A percentile compares a stretch with the other conserved stretches of the same genome.
phyloP scores from a whole-genome alignment of 2,113 vertebrate genomes.

The Tretioscincus oriximinensis region DNA sequence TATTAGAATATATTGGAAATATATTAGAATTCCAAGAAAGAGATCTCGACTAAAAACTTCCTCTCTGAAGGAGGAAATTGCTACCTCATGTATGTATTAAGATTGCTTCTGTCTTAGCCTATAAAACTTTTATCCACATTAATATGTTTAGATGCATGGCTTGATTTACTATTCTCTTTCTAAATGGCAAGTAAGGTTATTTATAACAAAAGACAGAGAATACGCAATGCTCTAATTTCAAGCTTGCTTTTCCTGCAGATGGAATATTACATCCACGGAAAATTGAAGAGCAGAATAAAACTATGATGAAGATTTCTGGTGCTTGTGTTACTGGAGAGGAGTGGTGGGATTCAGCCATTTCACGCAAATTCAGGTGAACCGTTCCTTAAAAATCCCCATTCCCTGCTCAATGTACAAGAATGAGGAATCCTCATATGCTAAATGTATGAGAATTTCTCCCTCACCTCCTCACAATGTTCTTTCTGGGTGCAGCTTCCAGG shows the following conservation, averaged over 20 bases:
- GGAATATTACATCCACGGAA: neutral
- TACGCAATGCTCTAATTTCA: neutral
- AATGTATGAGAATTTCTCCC: too few relatives aligned
- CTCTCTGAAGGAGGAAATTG: neutral
- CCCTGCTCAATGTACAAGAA: too few relatives aligned
- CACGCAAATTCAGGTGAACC: too few relatives aligned
- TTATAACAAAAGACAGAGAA: neutral
- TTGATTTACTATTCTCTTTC: constrained; percentile 15
- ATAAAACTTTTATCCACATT: neutral
- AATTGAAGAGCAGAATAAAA: neutral
- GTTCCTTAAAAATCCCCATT: too few relatives aligned
- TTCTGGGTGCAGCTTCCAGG: too few relatives aligned
- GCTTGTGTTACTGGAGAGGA: neutral
- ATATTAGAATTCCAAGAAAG: neutral
- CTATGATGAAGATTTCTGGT: neutral
- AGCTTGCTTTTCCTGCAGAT: neutral
- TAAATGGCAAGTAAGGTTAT: neutral
- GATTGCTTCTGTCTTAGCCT: neutral
- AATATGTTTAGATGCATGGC: neutral
- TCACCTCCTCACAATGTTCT: too few relatives aligned
- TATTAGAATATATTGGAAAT: neutral
- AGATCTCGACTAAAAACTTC: neutral
- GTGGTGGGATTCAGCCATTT: too few relatives aligned
- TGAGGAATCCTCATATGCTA: too few relatives aligned
- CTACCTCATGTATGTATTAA: neutral